Percentiles rank a stretch among this genome's conserved stretches.
Evolutionary conservation across 1,140 invertebrate genomes (phyloP).

Genomic region (Agrilus planipennis): DNA sequence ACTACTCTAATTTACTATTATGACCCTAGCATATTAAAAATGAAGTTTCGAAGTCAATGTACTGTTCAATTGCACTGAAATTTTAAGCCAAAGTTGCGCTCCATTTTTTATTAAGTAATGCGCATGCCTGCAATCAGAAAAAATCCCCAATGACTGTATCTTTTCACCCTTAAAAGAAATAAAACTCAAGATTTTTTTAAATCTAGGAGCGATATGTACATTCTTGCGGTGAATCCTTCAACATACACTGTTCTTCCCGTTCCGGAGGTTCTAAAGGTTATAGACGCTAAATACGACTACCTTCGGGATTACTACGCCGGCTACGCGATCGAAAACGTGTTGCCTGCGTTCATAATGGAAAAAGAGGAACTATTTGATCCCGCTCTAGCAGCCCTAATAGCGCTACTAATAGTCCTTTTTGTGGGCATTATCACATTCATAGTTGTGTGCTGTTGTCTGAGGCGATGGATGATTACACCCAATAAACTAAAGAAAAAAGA

Average conservation of each 20-base stretch:
- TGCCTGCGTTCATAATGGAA: slow-evolving; percentile 47
- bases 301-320: slow-evolving; percentile 64
- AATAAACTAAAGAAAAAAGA: slow-evolving; percentile 56
- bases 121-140: too few relatives aligned
- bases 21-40: too few relatives aligned
- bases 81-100: too few relatives aligned
- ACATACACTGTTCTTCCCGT: slow-evolving; percentile 65
- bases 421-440: slow-evolving; percentile 78
- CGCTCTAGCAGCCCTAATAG: slow-evolving; percentile 72
- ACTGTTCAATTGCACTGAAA: too few relatives aligned
- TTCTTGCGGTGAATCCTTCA: slow-evolving; percentile 68
- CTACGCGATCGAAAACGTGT: slow-evolving; percentile 74
- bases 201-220: slow-evolving; percentile 74
- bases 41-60: too few relatives aligned
- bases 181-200: slow-evolving; percentile 7
- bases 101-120: slow-evolving; percentile 2
- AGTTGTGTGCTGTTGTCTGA: slow-evolving; percentile 78
- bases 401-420: slow-evolving; percentile 71
- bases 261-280: slow-evolving; percentile 66
- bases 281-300: slow-evolving; percentile 76
- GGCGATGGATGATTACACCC: slow-evolving; percentile 62
- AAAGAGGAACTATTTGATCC: slow-evolving; percentile 71
- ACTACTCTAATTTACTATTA: not conserved
- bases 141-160: not conserved
- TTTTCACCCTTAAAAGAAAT: not conserved